phyloP scores from a whole-genome alignment of 92 coral and sea anemone genomes.

The Phenganax marumi region DNA sequence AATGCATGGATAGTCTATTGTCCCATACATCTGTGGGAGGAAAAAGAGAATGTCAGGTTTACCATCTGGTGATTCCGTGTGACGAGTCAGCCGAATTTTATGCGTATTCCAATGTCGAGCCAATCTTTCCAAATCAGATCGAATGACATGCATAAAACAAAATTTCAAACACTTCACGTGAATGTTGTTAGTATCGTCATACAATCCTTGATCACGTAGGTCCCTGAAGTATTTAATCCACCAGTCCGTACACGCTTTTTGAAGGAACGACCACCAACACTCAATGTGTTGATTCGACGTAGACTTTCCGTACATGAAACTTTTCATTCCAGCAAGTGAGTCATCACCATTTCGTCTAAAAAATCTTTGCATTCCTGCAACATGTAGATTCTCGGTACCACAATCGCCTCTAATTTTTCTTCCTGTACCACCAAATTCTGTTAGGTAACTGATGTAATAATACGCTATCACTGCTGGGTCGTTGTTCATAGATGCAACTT shows the following conservation, averaged over 20 bases:
- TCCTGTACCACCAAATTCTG: slow-evolving; percentile 28
- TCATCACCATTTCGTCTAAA: slow-evolving; percentile 28
- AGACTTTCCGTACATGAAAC: slow-evolving; percentile 51
- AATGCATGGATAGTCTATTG: background rate
- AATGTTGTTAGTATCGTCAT: slow-evolving; percentile 13
- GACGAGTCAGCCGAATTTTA: slow-evolving; percentile 6
- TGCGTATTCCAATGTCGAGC: slow-evolving; percentile 27
- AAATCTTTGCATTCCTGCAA: slow-evolving; percentile 51
- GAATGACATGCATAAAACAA: slow-evolving; percentile 32
- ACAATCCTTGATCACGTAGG: slow-evolving; percentile 7
- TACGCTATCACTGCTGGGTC: slow-evolving; percentile 42
- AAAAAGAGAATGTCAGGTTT: slow-evolving; percentile 26
- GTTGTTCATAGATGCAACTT: no score
- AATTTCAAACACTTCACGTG: slow-evolving; percentile 28
- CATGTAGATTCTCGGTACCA: slow-evolving; percentile 48
- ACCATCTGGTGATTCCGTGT: slow-evolving; percentile 34
- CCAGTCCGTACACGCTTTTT: slow-evolving; percentile 23
- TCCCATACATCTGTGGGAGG: slow-evolving; percentile 21
- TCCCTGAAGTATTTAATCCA: slow-evolving; percentile 36
- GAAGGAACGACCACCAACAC: slow-evolving; percentile 53
- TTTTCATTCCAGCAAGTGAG: slow-evolving; percentile 28
- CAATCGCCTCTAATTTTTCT: slow-evolving; percentile 44
- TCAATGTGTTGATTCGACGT: slow-evolving; percentile 54
- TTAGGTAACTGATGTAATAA: slow-evolving; percentile 40
- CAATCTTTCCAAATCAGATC: slow-evolving; percentile 28